phyloP scores from a whole-genome alignment of 2,113 vertebrate genomes.

The Fregata magnificens region DNA sequence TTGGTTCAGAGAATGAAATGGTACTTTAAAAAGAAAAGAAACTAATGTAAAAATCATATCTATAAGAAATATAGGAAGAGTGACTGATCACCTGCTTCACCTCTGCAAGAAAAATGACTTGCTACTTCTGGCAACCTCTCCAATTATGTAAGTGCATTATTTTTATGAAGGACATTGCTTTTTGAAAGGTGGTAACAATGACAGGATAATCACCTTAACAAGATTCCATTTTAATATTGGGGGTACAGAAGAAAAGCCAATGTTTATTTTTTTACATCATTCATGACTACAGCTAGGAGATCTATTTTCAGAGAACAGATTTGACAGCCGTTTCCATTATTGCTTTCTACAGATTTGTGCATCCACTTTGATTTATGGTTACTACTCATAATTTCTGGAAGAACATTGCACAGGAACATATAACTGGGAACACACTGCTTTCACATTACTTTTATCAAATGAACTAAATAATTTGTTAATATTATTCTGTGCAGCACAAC shows the following conservation, averaged over 20 bases:
- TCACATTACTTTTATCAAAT: not conserved
- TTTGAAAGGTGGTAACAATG: not conserved
- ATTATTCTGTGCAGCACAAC: not conserved
- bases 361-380: not conserved
- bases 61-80: not conserved
- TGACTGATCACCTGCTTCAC: not conserved
- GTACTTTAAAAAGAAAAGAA: not conserved
- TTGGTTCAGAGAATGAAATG: not conserved
- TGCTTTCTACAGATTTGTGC: not conserved
- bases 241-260: not conserved
- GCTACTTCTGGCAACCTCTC: not conserved
- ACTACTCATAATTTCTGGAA: not conserved
- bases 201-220: not conserved
- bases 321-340: not conserved
- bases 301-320: not conserved
- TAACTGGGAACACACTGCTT: not conserved
- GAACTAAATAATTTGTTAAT: not conserved
- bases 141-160: not conserved
- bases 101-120: not conserved
- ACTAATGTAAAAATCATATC: not conserved
- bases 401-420: not conserved
- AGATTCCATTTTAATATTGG: not conserved
- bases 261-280: not conserved
- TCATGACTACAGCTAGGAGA: not conserved
- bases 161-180: not conserved